Evolutionary conservation across 2,797 vertebrate species (phyloP).

Genomic region (Enteromius radiatus): DNA sequence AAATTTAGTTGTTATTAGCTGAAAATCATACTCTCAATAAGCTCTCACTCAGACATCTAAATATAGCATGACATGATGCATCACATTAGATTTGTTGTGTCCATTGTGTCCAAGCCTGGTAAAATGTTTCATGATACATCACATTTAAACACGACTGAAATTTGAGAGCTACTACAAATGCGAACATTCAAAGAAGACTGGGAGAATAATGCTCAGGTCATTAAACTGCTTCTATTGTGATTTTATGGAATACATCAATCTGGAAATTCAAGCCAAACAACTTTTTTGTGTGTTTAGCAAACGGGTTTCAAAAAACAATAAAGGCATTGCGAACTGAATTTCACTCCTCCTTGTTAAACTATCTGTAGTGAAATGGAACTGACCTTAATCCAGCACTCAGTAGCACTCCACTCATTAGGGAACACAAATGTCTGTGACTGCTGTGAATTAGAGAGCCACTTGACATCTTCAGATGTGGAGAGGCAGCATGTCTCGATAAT

Average conservation of each 20-base stretch:
- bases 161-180: background rate
- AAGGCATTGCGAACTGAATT: background rate
- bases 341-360: background rate
- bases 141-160: background rate
- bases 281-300: background rate
- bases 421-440: constrained; percentile 8
- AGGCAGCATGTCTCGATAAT: constrained; percentile 28
- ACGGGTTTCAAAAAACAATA: background rate
- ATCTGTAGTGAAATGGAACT: background rate
- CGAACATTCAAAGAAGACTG: background rate
- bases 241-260: no score
- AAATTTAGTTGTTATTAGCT: background rate
- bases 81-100: background rate
- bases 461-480: constrained; percentile 36
- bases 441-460: constrained; percentile 34
- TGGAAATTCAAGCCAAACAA: background rate
- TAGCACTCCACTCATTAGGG: constrained; percentile 10
- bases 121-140: background rate
- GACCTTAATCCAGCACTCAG: constrained; percentile 1
- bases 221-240: background rate
- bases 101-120: background rate
- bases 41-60: background rate
- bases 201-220: background rate
- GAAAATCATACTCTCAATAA: background rate
- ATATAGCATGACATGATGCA: background rate